phyloP scores from a whole-genome alignment of 2,888 invertebrate genomes.

The Encarsia formosa region DNA sequence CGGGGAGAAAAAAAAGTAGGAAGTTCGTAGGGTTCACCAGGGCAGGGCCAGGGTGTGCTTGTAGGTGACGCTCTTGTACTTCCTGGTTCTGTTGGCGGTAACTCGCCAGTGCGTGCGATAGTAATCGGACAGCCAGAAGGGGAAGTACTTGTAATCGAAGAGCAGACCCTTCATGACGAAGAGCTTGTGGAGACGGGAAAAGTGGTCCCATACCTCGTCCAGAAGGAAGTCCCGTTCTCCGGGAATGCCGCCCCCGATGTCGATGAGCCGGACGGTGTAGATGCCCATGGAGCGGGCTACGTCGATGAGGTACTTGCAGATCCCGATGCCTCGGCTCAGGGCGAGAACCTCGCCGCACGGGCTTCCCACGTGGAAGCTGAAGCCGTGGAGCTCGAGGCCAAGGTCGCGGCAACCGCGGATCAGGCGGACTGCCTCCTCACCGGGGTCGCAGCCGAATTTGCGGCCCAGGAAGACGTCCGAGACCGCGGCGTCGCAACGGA shows the following conservation, averaged over 20 bases:
- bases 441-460: slow-evolving; percentile 44
- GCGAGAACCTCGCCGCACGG: slow-evolving; percentile 50
- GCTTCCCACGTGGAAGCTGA: slow-evolving; percentile 46
- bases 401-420: slow-evolving; percentile 37
- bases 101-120: slow-evolving; percentile 25
- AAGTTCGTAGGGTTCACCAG: slow-evolving; percentile 7
- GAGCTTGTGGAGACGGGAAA: slow-evolving; percentile 11
- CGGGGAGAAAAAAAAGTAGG: too few relatives aligned
- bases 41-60: slow-evolving; percentile 21
- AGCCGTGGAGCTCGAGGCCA: slow-evolving; percentile 41
- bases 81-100: slow-evolving; percentile 11
- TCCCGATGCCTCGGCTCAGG: slow-evolving; percentile 54
- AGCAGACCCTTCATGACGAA: slow-evolving; percentile 25
- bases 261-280: slow-evolving; percentile 53
- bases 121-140: slow-evolving; percentile 24
- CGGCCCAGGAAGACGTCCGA: slow-evolving; percentile 31
- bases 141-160: slow-evolving; percentile 24
- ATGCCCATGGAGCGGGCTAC: slow-evolving; percentile 53
- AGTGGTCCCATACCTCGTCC: slow-evolving; percentile 45
- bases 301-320: slow-evolving; percentile 54
- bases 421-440: slow-evolving; percentile 35
- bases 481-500: slow-evolving; percentile 37
- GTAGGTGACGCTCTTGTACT: slow-evolving; percentile 16
- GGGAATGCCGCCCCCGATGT: slow-evolving; percentile 62
- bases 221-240: slow-evolving; percentile 51